Percentiles rank a stretch among this genome's conserved stretches.
Evolutionary conservation across 2,888 invertebrate species (phyloP).

Genomic region (Hyposoter didymator): DNA sequence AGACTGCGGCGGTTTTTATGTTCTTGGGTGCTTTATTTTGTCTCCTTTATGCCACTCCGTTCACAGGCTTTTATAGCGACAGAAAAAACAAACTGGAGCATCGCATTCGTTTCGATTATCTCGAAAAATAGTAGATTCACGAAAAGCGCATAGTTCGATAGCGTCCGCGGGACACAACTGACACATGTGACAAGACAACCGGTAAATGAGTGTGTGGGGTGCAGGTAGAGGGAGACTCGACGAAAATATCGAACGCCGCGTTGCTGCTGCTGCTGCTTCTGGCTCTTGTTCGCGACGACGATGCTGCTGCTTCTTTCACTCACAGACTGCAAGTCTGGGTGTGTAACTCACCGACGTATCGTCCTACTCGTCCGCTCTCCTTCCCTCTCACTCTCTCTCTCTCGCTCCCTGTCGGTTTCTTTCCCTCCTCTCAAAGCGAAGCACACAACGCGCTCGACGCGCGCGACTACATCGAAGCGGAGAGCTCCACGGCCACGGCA

Average conservation of each 20-base stretch:
- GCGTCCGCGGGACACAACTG: constrained; percentile 73
- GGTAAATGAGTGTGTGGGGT: constrained; percentile 61
- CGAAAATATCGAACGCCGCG: constrained; percentile 55
- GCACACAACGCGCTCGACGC: constrained; percentile 17
- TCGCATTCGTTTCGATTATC: constrained; percentile 3
- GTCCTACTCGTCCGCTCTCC: constrained; percentile 9
- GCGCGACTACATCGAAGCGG: constrained; percentile 10
- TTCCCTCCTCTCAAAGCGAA: constrained; percentile 12
- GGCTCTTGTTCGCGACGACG: neutral
- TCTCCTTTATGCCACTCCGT: neutral
- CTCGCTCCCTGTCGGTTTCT: neutral
- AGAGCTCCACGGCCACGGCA: constrained; percentile 15
- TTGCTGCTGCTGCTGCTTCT: neutral
- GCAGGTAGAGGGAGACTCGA: constrained; percentile 41
- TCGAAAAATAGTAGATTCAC: constrained; percentile 14
- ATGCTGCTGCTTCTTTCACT: constrained; percentile 65
- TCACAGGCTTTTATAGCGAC: neutral
- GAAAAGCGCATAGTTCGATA: constrained; percentile 45
- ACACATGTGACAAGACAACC: constrained; percentile 77
- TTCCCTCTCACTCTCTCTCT: constrained; percentile 1
- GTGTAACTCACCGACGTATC: constrained; percentile 26
- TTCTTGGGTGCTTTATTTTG: neutral
- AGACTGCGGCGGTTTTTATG: neutral
- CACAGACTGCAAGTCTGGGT: constrained; percentile 36
- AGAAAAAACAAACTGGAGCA: neutral